These are phyloP conservation scores for Sebastes aleutianus DNA, from an alignment of 2,797 vertebrate genomes.

Conservation along the genomic window DNA sequence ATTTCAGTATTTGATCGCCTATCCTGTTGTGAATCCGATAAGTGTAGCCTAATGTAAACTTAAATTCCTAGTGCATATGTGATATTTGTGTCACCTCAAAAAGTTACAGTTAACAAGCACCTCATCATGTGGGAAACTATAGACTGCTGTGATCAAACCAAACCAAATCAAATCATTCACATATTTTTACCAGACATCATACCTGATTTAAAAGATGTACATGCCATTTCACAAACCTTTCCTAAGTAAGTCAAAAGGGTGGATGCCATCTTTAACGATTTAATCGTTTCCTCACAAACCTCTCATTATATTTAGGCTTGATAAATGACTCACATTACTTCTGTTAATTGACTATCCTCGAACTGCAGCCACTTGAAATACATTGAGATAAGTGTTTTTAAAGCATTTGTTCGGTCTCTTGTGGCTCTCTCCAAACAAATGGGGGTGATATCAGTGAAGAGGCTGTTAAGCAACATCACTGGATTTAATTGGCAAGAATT, in stretches of 20 bases:
- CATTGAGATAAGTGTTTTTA: not conserved
- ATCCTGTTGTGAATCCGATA: not conserved
- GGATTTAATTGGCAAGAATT: conserved; percentile 1
- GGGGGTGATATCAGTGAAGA: not conserved
- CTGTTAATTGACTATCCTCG: not conserved
- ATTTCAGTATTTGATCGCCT: not conserved
- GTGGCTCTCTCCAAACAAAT: conserved; percentile 15
- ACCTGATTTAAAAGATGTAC: not conserved
- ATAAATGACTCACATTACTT: conserved; percentile 7
- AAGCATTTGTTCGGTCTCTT: not conserved
- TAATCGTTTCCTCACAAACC: not conserved
- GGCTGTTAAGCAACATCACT: not conserved
- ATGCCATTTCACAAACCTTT: not conserved
- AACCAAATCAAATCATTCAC: not conserved
- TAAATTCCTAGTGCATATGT: not conserved
- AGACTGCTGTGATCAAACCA: not conserved
- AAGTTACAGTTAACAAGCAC: not conserved
- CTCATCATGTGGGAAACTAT: not conserved
- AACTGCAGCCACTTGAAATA: conserved; percentile 11
- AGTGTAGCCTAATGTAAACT: not conserved
- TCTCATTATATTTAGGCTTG: not conserved
- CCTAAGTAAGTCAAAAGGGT: not conserved
- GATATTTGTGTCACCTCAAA: not conserved
- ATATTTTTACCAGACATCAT: not conserved
- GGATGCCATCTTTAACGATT: not conserved